Evolutionary conservation across 2,113 vertebrate genomes (phyloP), one percentile per base, ranked within the genome.

Genomic region (Passer montanus): DNA sequence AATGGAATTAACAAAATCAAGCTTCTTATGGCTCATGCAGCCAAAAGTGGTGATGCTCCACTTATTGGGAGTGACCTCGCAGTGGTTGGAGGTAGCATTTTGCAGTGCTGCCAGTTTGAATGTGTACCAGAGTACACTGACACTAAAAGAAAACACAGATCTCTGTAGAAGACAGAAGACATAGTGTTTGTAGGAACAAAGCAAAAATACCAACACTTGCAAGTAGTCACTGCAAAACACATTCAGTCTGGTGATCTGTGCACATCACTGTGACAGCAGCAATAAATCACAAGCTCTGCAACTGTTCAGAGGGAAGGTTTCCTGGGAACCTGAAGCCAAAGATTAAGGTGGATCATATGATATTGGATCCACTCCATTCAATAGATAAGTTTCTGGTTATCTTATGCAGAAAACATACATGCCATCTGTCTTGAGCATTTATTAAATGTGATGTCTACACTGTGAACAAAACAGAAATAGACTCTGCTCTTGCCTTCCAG

Each of bases 261-360:
- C 74, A 76, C 73, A 83, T 93, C 87, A 67, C 67, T 95, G 64
- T 91, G 93, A 90, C 85, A 94, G 91, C 90, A 88, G 64, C 85
- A 83, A 77, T 93, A 96, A 95, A 91, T 85, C 87, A 95, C 30
- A 85, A 83, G 44, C 66, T 87, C 70, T 94, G 62, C 87, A 87
- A 31, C 72, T 88, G 35, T 77, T 85, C 53, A 44, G 68, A 83
- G 63, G n/a, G 39, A 90, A 67, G 75, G 43, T 53, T 96, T 59
- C 82, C 58, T 90, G 35, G 63, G 75, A 80, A 83, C 26, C 44
- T 62, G n/a, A 87, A 91, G 78, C 55, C 50, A 69, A 91, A 88
- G 63, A 41, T 80, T 69, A 74, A 69, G 59, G 59, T 80, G 58
- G 39, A 43, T 80, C 72, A 28, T 10, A 8, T 3, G 64, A 58